phyloP scores from a whole-genome alignment of 2,797 vertebrate species.

The Xiphophorus birchmanni region DNA sequence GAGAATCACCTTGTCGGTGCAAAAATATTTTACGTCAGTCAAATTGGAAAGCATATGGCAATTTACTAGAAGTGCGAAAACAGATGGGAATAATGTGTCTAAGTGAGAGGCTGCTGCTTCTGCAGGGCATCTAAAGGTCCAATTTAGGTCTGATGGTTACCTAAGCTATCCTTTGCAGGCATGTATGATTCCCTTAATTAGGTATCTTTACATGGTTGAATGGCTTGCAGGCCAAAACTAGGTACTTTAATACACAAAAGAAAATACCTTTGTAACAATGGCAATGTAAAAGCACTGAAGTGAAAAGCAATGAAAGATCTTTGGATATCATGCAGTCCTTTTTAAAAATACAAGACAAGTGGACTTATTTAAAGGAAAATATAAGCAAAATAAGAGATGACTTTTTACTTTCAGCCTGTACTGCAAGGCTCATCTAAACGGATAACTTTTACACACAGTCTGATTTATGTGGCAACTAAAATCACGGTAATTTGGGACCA shows the following conservation, averaged over 20 bases:
- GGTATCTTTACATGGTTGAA: neutral
- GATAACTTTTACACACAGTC: neutral
- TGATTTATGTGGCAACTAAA: conserved; percentile 12
- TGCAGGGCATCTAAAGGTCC: neutral
- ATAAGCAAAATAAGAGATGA: neutral
- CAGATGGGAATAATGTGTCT: conserved; percentile 7
- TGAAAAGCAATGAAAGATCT: neutral
- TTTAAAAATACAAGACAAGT: neutral
- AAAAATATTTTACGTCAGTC: neutral
- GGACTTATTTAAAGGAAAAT: neutral
- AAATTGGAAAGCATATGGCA: neutral
- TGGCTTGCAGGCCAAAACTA: too few relatives aligned
- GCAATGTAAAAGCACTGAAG: neutral
- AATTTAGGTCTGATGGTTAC: conserved; percentile 1
- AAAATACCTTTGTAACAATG: neutral
- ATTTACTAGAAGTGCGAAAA: neutral
- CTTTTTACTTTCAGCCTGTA: neutral
- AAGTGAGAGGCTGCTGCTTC: neutral
- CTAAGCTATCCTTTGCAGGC: neutral
- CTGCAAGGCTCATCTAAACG: neutral
- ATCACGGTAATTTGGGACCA: neutral
- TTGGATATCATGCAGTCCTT: neutral
- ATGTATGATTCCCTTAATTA: neutral
- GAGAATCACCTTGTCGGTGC: neutral
- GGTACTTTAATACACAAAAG: neutral